Conservation (phyloP, 1,140 invertebrate species). For the Berghia stephanieae region DNA sequence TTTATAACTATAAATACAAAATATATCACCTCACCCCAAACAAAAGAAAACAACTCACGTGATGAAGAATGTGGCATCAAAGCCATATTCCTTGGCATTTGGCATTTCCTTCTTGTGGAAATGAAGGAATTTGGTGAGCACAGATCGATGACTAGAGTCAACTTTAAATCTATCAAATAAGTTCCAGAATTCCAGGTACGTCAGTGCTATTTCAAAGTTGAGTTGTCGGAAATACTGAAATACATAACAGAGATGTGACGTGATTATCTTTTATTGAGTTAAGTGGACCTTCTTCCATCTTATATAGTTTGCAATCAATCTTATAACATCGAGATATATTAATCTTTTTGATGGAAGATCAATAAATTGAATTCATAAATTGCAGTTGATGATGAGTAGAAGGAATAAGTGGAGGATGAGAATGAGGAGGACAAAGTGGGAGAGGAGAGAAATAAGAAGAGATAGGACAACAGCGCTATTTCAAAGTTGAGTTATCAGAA, state of each 20-base stretch:
- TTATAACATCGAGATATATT: too few relatives aligned
- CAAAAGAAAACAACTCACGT: slow-evolving; percentile 75
- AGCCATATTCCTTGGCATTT: slow-evolving; percentile 79
- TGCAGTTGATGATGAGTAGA: too few relatives aligned
- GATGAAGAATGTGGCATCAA: slow-evolving; percentile 88
- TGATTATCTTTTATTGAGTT: slow-evolving; percentile 4
- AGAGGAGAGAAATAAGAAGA: too few relatives aligned
- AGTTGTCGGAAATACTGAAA: slow-evolving; percentile 90
- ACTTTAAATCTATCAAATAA: slow-evolving; percentile 85
- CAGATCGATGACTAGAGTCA: slow-evolving; percentile 69
- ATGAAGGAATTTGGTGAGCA: slow-evolving; percentile 88
- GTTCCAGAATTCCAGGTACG: slow-evolving; percentile 97
- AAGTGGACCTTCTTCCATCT: too few relatives aligned
- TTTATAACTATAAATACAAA: too few relatives aligned
- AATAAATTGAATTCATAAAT: too few relatives aligned
- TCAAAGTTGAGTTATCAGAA: slow-evolving; percentile 91
- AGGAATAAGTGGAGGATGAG: too few relatives aligned
- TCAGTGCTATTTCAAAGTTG: slow-evolving; percentile 90
- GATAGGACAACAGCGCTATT: slow-evolving; percentile 92
- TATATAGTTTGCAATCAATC: too few relatives aligned
- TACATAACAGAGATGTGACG: slow-evolving; percentile 31
- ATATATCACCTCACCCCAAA: too few relatives aligned
- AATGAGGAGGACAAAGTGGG: too few relatives aligned
- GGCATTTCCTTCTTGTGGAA: slow-evolving; percentile 85
- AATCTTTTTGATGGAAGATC: too few relatives aligned